Evolutionary conservation across 2,113 vertebrate genomes (phyloP).

Genomic region (Ursus arctos): DNA sequence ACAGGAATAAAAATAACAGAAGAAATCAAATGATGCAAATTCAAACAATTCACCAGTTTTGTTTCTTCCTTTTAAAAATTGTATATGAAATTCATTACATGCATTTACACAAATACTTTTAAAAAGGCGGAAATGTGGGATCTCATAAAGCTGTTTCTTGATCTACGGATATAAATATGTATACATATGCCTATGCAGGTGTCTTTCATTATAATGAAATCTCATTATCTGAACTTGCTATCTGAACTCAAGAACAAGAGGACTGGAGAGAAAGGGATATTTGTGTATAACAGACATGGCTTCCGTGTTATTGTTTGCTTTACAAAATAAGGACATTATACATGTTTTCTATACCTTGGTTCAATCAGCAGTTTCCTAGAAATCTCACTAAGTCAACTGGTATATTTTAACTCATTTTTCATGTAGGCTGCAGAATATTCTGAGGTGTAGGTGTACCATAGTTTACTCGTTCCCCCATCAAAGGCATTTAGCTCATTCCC

Average conservation of each 20-base stretch:
- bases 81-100: neutral
- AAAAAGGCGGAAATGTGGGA: neutral
- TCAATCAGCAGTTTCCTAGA: neutral
- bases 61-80: neutral
- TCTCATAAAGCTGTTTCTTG: neutral
- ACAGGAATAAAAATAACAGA: neutral
- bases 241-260: neutral
- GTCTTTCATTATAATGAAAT: neutral
- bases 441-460: fast-evolving
- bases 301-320: neutral
- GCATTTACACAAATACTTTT: neutral
- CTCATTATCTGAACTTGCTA: neutral
- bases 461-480: neutral
- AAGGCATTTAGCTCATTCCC: neutral
- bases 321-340: neutral
- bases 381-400: neutral
- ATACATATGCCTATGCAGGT: too few species aligned
- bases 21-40: neutral
- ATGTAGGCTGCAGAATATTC: neutral
- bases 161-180: neutral
- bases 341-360: neutral
- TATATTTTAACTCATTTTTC: neutral
- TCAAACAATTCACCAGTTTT: too few species aligned
- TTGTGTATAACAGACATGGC: fast-evolving
- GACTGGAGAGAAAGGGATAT: neutral